These are phyloP conservation scores for Aphodius sticticus DNA, from an alignment of 2,888 invertebrate genomes.

Conservation along the genomic window DNA sequence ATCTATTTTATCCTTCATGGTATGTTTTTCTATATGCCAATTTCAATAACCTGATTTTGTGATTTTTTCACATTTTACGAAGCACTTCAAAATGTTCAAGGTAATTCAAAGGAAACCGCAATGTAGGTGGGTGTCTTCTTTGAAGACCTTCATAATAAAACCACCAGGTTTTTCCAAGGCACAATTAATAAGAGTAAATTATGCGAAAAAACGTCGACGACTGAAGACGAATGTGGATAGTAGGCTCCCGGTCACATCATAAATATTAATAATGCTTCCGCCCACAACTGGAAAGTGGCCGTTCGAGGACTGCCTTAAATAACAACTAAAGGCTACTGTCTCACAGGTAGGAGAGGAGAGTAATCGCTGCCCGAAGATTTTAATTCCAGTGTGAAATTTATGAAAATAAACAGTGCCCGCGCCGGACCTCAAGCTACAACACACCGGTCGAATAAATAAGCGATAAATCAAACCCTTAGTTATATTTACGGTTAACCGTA, in stretches of 20 bases:
- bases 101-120: not conserved
- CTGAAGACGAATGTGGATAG: not conserved
- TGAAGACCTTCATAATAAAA: not conserved
- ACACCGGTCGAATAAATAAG: slow-evolving; percentile 4
- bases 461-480: not conserved
- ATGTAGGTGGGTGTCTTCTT: not conserved
- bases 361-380: not conserved
- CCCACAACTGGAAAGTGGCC: slow-evolving; percentile 4
- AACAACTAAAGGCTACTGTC: not conserved
- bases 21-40: too few relatives aligned
- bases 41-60: too few relatives aligned
- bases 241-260: not conserved
- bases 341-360: not conserved
- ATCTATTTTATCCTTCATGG: too few relatives aligned
- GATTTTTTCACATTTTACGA: too few relatives aligned
- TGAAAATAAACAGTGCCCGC: not conserved
- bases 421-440: not conserved
- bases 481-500: not conserved
- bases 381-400: not conserved
- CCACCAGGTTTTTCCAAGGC: not conserved
- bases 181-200: not conserved
- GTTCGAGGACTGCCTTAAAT: not conserved
- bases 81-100: not conserved
- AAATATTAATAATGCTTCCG: slow-evolving; percentile 4
- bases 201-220: not conserved